These are phyloP conservation scores for Rhogogaster chlorosoma DNA, from an alignment of 2,888 invertebrate genomes.

Conservation along the genomic window DNA sequence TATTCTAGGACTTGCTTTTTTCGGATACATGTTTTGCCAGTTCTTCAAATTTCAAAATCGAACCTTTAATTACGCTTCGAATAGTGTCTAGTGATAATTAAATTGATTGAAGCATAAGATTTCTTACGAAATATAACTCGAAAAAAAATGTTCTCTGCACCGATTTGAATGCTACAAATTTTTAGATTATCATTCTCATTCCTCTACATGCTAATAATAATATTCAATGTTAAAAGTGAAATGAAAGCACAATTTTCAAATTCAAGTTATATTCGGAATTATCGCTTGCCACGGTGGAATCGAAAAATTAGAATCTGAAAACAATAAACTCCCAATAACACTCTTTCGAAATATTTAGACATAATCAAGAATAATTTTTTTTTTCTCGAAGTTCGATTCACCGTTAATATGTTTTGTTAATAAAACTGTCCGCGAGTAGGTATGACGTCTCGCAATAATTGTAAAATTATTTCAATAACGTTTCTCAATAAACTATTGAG, in stretches of 20 bases:
- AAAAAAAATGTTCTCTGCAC: background rate
- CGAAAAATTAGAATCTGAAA: background rate
- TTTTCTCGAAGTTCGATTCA: background rate
- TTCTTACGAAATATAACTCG: background rate
- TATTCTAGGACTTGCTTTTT: background rate
- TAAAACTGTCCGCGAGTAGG: background rate
- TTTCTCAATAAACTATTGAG: background rate
- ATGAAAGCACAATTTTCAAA: background rate
- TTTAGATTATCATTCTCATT: background rate
- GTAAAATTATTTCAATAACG: background rate
- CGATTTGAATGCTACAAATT: background rate
- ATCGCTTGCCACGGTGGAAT: background rate
- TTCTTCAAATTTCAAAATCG: background rate
- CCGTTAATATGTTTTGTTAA: background rate
- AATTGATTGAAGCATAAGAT: background rate
- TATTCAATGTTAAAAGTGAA: background rate
- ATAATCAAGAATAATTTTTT: background rate
- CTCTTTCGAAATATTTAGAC: background rate
- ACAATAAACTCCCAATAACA: background rate
- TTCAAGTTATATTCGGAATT: background rate
- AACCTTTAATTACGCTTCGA: background rate
- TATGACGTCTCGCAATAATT: background rate
- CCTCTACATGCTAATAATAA: background rate
- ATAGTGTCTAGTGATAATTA: background rate
- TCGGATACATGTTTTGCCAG: background rate